Evolutionary conservation across 1,140 invertebrate genomes (phyloP), one percentile per base, ranked within the genome.

Genomic region (Sarcophaga bullata): DNA sequence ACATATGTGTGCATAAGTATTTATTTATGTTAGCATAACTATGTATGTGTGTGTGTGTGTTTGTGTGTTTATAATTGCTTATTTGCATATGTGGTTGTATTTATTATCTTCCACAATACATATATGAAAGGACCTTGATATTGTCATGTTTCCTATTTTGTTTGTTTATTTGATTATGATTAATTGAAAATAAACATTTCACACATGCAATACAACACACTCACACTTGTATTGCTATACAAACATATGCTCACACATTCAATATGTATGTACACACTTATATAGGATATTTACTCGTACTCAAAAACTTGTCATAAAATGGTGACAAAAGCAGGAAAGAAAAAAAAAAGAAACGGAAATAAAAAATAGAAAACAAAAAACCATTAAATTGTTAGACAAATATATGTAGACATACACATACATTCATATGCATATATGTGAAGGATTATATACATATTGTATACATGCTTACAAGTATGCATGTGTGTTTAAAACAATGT

Each of bases 141-240:
- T 68, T 68, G 62, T 68, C 62, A 68, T 68, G 62, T 68, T 68
- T 68, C 17, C 62, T 9, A 19, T 8, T 68, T 68, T 78, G 48
- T 78, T 78, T 78, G 75, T 52, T 78, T 78, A 78, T 78, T 78
- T 78, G 75, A 78, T 78, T 78, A 78, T 78, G 75, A 52, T 78
- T 78, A 78, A 78, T 78, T 78, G 75, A 78, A 78, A 78, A 46
- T 78, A 78, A 78, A 78, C 48, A 78, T 19, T 19, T n/a, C 75
- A 49, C 48, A 52, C 19, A 72, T 72, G 6, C 17, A 72, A 54
- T 11, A 72, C 19, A n/a, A 72, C 58, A 62, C 58, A 72, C 37
- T 9, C 62, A 8, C n/a, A 72, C n/a, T 19, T 19, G 8, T 72
- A 72, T 11, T 5, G 3, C 9, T 3, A 72, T 6, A 72, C 19